Base-by-base conservation (phyloP, 2,888 invertebrate species). In the Reticulitermes lucifugus region DNA sequence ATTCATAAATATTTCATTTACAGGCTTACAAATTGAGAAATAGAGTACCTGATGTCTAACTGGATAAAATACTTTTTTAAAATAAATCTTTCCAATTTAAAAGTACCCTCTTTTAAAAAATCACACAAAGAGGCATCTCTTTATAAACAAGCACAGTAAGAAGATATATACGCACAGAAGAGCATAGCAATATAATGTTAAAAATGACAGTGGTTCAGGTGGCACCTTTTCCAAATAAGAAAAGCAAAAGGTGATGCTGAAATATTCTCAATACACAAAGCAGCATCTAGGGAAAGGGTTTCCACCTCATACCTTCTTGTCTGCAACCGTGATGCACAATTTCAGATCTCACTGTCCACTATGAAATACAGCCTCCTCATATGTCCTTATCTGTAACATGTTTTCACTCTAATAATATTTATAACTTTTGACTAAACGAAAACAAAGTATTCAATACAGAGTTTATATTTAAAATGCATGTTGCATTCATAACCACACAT, bases 81-180 rank as follows among this genome's bases (percentile, higher is more conserved):
- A 81, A 81, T 81, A 81, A 81, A 65, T 41, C 25, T 81, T 70
- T 70, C 46, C 55, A 81, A 70, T 81, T 81, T 29, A 41, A 81
- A 84, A 79, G 46, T 18, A 59, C 25, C 77, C 77, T 60, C 84
- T 41, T 77, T 79, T 77, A 25, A 41, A 81, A 83, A 85, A 83
- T 85, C 85, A 85, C 85, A 85, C 59, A 75, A 83, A 83, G 85
- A 85, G 85, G 85, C 43, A 60, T 65, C 79, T 46, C 65, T 59
- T 59, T 80, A 73, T 60, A 80, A 80, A 80, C 80, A 80, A 80
- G 80, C 41, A 80, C 60, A 81, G 43, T 81, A 43, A 46, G 81
- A 81, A 25, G 70, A 70, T 81, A 25, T 70, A 81, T 65, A 70
- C 70, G 46, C 25, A 46, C 18, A 70, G 65, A 43, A 81, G 81